Evolutionary conservation across 1,140 invertebrate genomes (phyloP), one percentile per base, ranked within the genome.

Genomic region (Caenorhabditis inopinata): DNA sequence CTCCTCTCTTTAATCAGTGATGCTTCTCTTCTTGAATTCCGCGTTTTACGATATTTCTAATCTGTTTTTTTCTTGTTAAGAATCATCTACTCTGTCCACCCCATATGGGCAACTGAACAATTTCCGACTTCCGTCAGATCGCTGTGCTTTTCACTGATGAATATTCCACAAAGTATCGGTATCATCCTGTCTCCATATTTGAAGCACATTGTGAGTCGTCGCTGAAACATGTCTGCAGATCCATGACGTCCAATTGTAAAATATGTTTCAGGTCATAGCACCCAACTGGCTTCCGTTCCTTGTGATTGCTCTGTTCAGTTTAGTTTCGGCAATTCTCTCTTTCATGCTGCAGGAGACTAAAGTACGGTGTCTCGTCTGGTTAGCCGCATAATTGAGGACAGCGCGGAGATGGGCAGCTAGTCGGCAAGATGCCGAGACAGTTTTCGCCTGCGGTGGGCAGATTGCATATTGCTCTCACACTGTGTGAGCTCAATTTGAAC

Each of bases 31-130:
- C n/a, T n/a, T n/a, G n/a, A n/a, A n/a, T n/a, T n/a, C n/a, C n/a
- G n/a, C n/a, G n/a, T n/a, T n/a, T n/a, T n/a, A n/a, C n/a, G n/a
- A n/a, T n/a, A 14, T 42, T 42, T 42, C 38, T 42, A 42, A 14
- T 14, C 5, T 42, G 14, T 32, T 32, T 68, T 38, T n/a, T n/a
- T n/a, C n/a, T n/a, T n/a, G n/a, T n/a, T n/a, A 29, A 68, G 58
- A 38, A 68, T 68, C 29, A 68, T 68, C 16, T 68, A 68, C 58
- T 68, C 58, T 42, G 58, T 68, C n/a, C 58, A 68, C n/a, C 58
- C 58, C 0, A 68, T 68, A n/a, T 68, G 58, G 58, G 58, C 58
- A 6, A 68, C 27, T 16, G 58, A 68, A 21, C 58, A 68, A 42
- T 68, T 68, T 18, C 58, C 58, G 11, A 68, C 58, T 9, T 68